A percentile compares a stretch with the other conserved stretches of the same genome.
phyloP scores from a whole-genome alignment of 2,797 vertebrate species.

The Parotocinclus haroldoi region DNA sequence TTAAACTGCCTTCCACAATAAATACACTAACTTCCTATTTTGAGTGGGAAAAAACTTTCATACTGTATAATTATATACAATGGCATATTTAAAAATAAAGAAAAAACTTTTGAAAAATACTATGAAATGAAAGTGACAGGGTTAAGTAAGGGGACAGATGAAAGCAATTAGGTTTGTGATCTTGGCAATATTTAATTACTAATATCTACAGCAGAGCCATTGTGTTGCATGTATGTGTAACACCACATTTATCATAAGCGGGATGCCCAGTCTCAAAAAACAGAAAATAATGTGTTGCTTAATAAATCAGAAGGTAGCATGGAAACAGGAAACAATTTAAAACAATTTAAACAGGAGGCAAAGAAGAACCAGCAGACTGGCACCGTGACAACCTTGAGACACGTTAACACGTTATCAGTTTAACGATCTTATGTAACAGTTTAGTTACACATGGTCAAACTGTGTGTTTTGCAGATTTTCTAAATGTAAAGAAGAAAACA shows the following conservation, averaged over 20 bases:
- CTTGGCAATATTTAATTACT: slow-evolving; percentile 50
- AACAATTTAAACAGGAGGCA: slow-evolving; percentile 16
- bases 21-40: too few species aligned
- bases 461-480: too few species aligned
- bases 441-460: too few species aligned
- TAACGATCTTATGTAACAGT: too few species aligned
- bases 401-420: too few species aligned
- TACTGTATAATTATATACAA: too few species aligned
- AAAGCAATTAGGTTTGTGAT: slow-evolving; percentile 44
- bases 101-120: background rate
- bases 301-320: slow-evolving; percentile 51
- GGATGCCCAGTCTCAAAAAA: slow-evolving; percentile 41
- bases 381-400: too few species aligned
- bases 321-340: too few species aligned
- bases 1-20: too few species aligned
- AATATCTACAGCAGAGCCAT: slow-evolving; percentile 39
- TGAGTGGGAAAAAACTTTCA: too few species aligned
- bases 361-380: slow-evolving; percentile 20
- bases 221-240: slow-evolving; percentile 52
- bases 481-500: too few species aligned
- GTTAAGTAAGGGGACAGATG: slow-evolving; percentile 49
- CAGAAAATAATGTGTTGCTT: slow-evolving; percentile 48
- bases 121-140: slow-evolving; percentile 35
- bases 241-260: slow-evolving; percentile 50
- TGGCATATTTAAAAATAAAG: too few species aligned